phyloP scores from a whole-genome alignment of 2,888 invertebrate genomes.

The Seira musarum region DNA sequence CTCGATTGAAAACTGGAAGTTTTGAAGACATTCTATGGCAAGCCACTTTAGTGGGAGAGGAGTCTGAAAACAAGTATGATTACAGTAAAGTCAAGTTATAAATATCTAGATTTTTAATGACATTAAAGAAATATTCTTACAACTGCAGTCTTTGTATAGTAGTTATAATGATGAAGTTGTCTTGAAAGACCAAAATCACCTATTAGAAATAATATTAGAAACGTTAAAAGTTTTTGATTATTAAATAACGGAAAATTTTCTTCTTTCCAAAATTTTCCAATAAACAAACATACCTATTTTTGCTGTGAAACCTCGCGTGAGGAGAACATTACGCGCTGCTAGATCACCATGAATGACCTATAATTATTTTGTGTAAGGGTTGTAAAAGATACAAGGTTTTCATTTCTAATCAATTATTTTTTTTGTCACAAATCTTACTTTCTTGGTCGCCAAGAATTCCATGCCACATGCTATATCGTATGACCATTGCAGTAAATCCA shows the following conservation, averaged over 20 bases:
- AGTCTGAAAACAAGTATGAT: constrained; percentile 33
- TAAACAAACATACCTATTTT: too few relatives aligned
- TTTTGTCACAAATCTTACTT: constrained; percentile 22
- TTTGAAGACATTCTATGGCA: constrained; percentile 49
- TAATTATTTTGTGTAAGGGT: too few relatives aligned
- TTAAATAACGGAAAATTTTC: too few relatives aligned
- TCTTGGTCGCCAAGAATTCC: constrained; percentile 62
- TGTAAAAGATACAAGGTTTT: neutral
- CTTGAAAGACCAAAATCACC: constrained; percentile 53
- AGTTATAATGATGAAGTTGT: constrained; percentile 42
- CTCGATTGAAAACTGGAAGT: constrained; percentile 53
- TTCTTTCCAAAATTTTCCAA: too few relatives aligned
- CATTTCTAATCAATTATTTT: neutral
- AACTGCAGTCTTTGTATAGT: constrained; percentile 48
- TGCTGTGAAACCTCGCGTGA: constrained; percentile 32
- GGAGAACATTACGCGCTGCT: constrained; percentile 54
- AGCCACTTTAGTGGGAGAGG: constrained; percentile 54
- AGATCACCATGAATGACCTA: constrained; percentile 59
- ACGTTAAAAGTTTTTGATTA: too few relatives aligned
- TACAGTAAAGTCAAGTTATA: too few relatives aligned
- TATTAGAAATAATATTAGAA: too few relatives aligned
- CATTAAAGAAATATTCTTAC: constrained; percentile 26
- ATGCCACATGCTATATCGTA: constrained; percentile 60
- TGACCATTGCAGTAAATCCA: constrained; percentile 50
- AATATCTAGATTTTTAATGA: too few relatives aligned